Percentiles rank a stretch among this genome's conserved stretches.
phyloP scores from a whole-genome alignment of 2,888 invertebrate species.

The Acleris holmiana region DNA sequence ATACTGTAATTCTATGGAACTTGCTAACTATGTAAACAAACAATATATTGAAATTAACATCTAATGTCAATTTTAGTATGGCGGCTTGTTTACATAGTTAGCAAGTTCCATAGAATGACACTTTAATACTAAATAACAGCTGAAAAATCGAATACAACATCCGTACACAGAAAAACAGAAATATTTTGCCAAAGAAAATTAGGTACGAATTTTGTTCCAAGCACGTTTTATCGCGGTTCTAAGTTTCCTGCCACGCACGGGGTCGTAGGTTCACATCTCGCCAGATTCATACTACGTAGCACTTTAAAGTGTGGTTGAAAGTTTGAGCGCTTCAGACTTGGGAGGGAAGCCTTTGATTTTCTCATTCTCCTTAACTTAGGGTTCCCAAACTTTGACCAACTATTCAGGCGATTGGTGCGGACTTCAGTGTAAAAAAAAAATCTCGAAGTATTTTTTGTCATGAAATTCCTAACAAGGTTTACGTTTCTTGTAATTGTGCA shows the following conservation, averaged over 20 bases:
- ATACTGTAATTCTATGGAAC: no score
- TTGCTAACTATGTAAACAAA: no score
- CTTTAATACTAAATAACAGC: no score
- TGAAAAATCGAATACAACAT: no score
- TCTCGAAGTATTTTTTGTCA: neutral
- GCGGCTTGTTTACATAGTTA: no score
- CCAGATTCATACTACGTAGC: conserved; percentile 30
- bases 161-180: no score
- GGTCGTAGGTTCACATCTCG: conserved; percentile 27
- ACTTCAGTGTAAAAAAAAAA: conserved; percentile 2
- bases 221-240: neutral
- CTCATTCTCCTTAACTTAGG: conserved; percentile 42
- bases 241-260: conserved; percentile 17
- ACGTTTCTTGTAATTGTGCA: neutral
- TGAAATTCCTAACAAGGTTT: conserved; percentile 9
- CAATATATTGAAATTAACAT: no score
- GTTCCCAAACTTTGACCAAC: conserved; percentile 42
- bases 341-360: conserved; percentile 35
- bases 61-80: no score
- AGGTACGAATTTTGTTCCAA: no score
- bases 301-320: conserved; percentile 42
- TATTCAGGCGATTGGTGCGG: conserved; percentile 28
- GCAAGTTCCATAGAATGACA: no score
- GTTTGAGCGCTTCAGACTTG: conserved; percentile 40
- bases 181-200: neutral